Evolutionary conservation across 2,888 invertebrate genomes (phyloP), one percentile per base, ranked within the genome.

Genomic region (Bellardia pandia): DNA sequence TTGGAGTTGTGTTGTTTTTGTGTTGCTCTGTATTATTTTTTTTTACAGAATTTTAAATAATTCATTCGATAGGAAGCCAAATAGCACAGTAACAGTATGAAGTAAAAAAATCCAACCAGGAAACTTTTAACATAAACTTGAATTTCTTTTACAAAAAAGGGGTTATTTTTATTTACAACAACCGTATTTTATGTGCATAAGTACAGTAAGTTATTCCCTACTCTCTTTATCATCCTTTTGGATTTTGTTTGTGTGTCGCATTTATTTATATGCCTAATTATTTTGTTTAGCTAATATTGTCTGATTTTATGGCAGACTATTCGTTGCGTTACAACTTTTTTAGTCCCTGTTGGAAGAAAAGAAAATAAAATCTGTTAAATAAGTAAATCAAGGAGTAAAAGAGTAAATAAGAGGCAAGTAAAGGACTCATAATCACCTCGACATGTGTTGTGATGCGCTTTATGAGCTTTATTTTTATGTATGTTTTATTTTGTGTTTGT

Each of bases 1-100:
- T 88, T 81, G 88, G 82, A 88, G 33, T 71, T 64, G 75, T 45
- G 33, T 71, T 64, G 75, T 45, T 86, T 69, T 68, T 85, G 42
- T 16, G 11, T 71, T 56, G 30, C 76, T 82, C 72, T 40, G 42
- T 74, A 11, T 40, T n/a, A n/a, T 64, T 56, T 68, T 45, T 79
- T 74, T 64, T 60, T 68, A 56, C 56, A 45, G 56, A 42, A 60
- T 72, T 80, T 66, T 68, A 60, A 74, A 72, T 76, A 64, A 53
- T 51, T 62, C 58, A 69, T 45, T 58, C 60, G 53, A 72, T 48
- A 58, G 58, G 58, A 74, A 51, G 48, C 42, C 40, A 33, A 80
- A 71, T 40, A n/a, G 14, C 72, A 74, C 1, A 48, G 42, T 33
- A 23, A 62, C 6, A 37, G 51, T 9, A 45, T 1, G 16, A 23